These are phyloP conservation scores for Bombus confusus DNA, from an alignment of 1,140 invertebrate genomes.

Conservation along the genomic window DNA sequence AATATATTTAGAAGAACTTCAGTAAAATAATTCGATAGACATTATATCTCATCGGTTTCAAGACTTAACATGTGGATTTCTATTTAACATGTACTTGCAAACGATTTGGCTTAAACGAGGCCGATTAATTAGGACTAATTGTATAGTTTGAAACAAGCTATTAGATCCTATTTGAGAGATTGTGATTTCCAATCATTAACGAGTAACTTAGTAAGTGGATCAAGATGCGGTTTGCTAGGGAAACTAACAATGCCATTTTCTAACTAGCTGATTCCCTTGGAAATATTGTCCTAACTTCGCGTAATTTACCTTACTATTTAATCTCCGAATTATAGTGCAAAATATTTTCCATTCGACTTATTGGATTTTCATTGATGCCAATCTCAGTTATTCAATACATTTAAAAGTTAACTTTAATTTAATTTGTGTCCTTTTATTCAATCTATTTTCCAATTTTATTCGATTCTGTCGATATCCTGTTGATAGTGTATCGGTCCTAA, in stretches of 20 bases:
- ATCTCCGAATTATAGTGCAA: neutral
- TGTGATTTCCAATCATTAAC: constrained; percentile 56
- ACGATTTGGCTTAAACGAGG: constrained; percentile 49
- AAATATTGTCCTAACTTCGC: neutral
- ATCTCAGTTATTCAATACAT: neutral
- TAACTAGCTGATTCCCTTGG: neutral
- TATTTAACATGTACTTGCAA: constrained; percentile 19
- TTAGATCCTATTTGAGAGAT: constrained; percentile 65
- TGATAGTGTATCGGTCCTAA: too few species aligned
- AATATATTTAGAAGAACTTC: neutral
- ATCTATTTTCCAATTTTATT: neutral
- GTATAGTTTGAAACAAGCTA: constrained; percentile 56
- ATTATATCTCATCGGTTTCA: too few species aligned
- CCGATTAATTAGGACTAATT: constrained; percentile 65
- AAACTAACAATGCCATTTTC: constrained; percentile 13
- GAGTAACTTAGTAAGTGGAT: constrained; percentile 55
- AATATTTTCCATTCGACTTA: too few species aligned
- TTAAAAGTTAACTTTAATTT: neutral
- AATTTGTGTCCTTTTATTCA: neutral
- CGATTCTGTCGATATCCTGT: too few species aligned
- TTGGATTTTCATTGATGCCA: neutral
- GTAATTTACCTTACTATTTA: neutral
- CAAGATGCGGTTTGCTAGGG: constrained; percentile 19
- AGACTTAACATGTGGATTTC: neutral
- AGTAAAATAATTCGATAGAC: too few species aligned